A percentile compares a stretch with the other conserved stretches of the same genome.
Conservation (phyloP, 2,888 invertebrate genomes). For the Polymixis flavicincta region DNA sequence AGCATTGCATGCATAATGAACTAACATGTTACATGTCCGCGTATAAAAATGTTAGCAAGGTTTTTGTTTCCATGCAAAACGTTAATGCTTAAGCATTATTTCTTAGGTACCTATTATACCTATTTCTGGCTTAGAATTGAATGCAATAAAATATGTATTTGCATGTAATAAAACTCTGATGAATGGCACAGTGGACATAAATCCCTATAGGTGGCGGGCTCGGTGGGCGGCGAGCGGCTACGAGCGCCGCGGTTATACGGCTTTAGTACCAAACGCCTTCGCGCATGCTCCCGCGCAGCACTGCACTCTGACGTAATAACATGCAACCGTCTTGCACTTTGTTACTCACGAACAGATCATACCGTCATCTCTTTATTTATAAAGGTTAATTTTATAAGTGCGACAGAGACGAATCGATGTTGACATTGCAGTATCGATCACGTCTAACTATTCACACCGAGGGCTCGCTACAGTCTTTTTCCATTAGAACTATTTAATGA, state of each 20-base stretch:
- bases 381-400: constrained; percentile 58
- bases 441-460: constrained; percentile 48
- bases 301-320: constrained; percentile 77
- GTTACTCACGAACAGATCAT: constrained; percentile 59
- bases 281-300: constrained; percentile 66
- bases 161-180: constrained; percentile 42
- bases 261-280: constrained; percentile 68
- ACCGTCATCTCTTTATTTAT: constrained; percentile 66
- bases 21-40: background rate
- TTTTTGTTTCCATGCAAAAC: constrained; percentile 25
- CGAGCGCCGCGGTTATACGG: constrained; percentile 38
- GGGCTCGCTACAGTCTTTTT: constrained; percentile 46
- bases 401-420: constrained; percentile 64
- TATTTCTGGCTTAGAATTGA: constrained; percentile 29
- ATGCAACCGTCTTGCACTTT: constrained; percentile 75
- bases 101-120: constrained; percentile 23
- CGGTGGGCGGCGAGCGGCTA: constrained; percentile 68
- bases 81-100: constrained; percentile 10
- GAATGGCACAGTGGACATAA: constrained; percentile 57
- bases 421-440: constrained; percentile 41
- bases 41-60: background rate
- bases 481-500: constrained; percentile 58
- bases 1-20: constrained; percentile 39
- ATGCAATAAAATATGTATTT: constrained; percentile 49
- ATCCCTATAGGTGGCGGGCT: constrained; percentile 64